These are phyloP conservation scores for Erythrolamprus reginae DNA, from an alignment of 2,113 vertebrate genomes.

Conservation along the genomic window DNA sequence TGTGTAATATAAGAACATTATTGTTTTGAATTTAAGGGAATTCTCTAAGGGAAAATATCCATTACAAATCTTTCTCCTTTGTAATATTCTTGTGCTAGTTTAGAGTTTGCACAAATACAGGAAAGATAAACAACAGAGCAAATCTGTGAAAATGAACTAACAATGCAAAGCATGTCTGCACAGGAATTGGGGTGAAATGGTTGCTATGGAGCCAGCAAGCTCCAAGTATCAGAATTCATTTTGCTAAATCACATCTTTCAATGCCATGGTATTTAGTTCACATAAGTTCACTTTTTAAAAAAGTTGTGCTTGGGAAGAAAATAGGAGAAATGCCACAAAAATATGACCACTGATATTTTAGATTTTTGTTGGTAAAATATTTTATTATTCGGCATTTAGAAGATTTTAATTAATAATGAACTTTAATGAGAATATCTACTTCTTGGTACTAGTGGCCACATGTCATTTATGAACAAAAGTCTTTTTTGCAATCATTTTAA, in stretches of 20 bases:
- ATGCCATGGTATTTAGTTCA: conserved; percentile 34
- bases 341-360: neutral
- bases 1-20: neutral
- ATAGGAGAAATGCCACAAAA: neutral
- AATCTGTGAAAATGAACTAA: conserved; percentile 55
- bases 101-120: conserved; percentile 34
- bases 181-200: conserved; percentile 62
- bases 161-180: conserved; percentile 73
- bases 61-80: conserved; percentile 27
- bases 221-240: conserved; percentile 66
- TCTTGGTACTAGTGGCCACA: neutral
- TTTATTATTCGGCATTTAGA: neutral
- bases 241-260: conserved; percentile 43
- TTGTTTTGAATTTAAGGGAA: conserved; percentile 33
- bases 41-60: neutral
- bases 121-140: conserved; percentile 49
- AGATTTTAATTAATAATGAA: neutral
- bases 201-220: conserved; percentile 76
- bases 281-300: conserved; percentile 2
- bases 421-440: neutral
- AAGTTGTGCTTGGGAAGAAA: neutral
- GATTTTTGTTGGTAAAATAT: neutral
- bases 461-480: neutral
- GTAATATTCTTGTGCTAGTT: conserved; percentile 28
- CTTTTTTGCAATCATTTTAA: neutral